Evolutionary conservation across 64 coral and sea anemone species (phyloP).

Genomic region (Stichodactyla helianthus): DNA sequence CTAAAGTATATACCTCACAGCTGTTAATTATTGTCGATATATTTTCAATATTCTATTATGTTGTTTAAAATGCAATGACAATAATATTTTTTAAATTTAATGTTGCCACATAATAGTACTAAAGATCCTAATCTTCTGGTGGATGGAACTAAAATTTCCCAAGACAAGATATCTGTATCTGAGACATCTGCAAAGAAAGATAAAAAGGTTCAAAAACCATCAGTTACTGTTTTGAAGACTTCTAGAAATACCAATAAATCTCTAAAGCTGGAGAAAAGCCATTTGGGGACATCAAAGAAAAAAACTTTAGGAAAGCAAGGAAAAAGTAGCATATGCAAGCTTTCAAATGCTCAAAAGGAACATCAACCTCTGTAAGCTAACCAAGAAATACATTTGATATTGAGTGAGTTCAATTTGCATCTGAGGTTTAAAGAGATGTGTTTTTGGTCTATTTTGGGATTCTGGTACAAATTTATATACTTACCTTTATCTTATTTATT

Average conservation of each 20-base stretch:
- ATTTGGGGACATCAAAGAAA: neutral
- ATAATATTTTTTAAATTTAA: too few relatives aligned
- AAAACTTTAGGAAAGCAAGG: neutral
- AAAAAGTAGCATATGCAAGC: neutral
- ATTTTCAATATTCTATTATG: too few relatives aligned
- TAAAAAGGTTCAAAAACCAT: neutral
- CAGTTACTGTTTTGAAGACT: neutral
- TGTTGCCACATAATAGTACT: neutral
- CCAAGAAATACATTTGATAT: neutral
- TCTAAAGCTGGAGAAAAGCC: too few relatives aligned
- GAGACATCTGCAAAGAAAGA: neutral
- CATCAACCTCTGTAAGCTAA: neutral
- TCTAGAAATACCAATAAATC: neutral
- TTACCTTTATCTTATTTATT: neutral
- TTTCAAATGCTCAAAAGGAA: neutral
- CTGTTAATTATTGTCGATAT: too few relatives aligned
- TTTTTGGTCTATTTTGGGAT: too few relatives aligned
- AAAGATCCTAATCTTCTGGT: neutral
- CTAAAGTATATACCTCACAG: too few relatives aligned
- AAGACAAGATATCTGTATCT: neutral
- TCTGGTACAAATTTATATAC: too few relatives aligned
- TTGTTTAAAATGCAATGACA: too few relatives aligned
- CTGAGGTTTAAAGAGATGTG: too few relatives aligned
- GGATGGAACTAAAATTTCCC: neutral
- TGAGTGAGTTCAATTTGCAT: too few relatives aligned